These are phyloP conservation scores for Megamerina dolium DNA, from an alignment of 2,888 invertebrate species.

Conservation along the genomic window DNA sequence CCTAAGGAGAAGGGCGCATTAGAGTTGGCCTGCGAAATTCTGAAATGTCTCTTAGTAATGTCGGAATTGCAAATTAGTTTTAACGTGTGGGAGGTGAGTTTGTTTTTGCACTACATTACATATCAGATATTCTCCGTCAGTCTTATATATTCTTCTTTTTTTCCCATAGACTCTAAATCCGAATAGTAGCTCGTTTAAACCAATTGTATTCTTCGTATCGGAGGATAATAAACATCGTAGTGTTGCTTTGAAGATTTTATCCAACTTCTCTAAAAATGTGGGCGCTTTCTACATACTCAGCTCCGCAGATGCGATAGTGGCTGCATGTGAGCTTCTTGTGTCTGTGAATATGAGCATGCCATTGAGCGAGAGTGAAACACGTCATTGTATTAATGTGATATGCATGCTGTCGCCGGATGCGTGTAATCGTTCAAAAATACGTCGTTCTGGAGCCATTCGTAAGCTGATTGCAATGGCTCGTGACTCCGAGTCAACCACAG, in stretches of 20 bases:
- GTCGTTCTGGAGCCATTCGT: conserved; percentile 44
- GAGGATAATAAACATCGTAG: conserved; percentile 40
- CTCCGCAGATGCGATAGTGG: conserved; percentile 42
- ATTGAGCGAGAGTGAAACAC: conserved; percentile 37
- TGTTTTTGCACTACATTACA: not conserved
- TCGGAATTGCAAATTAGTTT: conserved; percentile 36
- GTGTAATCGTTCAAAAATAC: conserved; percentile 47
- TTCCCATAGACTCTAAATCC: conserved; percentile 19
- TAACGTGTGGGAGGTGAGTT: conserved; percentile 36
- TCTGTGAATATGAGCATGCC: conserved; percentile 34
- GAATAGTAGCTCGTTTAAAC: conserved; percentile 31
- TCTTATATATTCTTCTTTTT: not conserved
- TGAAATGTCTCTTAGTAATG: conserved; percentile 40
- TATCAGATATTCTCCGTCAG: not conserved
- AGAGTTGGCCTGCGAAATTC: conserved; percentile 40
- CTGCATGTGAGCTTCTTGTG: conserved; percentile 43
- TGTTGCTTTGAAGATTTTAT: conserved; percentile 40
- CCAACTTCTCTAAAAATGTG: conserved; percentile 43
- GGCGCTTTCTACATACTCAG: conserved; percentile 38
- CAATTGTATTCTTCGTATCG: conserved; percentile 40
- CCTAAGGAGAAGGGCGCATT: conserved; percentile 36
- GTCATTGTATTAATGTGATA: conserved; percentile 45
- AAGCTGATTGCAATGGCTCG: conserved; percentile 42
- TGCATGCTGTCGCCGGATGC: conserved; percentile 44
- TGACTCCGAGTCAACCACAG: conserved; percentile 36